phyloP scores from a whole-genome alignment of 2,113 vertebrate species.

The Meriones unguiculatus region DNA sequence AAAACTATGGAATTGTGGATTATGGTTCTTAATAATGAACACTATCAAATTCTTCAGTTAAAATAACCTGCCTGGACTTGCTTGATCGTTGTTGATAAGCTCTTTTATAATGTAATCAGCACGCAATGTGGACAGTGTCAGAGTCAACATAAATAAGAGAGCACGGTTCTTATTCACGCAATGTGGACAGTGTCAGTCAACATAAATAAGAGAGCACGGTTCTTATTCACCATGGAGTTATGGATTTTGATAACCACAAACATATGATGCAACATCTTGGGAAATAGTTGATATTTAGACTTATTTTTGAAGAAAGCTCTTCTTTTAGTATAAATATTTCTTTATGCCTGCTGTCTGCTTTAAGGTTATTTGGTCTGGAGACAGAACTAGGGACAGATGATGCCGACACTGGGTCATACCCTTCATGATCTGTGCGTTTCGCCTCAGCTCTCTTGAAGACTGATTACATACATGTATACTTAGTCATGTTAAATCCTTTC shows the following conservation, averaged over 20 bases:
- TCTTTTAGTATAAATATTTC: conserved; percentile 32
- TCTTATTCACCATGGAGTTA: conserved; percentile 53
- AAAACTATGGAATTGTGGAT: conserved; percentile 85
- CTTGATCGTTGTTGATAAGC: conserved; percentile 21
- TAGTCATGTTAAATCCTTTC: conserved; percentile 64
- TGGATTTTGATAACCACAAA: neutral
- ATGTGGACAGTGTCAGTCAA: rapidly evolving
- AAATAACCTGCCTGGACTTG: conserved; percentile 17
- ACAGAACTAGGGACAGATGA: neutral
- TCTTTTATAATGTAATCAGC: conserved; percentile 12
- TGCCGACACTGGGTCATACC: neutral
- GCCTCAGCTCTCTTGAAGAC: conserved; percentile 74
- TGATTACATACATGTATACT: conserved; percentile 78
- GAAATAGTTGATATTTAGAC: neutral
- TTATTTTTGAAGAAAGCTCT: conserved; percentile 20
- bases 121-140: rapidly evolving
- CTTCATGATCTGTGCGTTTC: conserved; percentile 77
- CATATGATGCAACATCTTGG: neutral
- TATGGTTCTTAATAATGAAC: conserved; percentile 68
- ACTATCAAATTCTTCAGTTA: conserved; percentile 33
- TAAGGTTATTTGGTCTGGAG: conserved; percentile 7
- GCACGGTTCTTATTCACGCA: conserved; percentile 39
- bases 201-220: neutral
- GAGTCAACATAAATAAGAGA: neutral
- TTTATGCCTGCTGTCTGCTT: conserved; percentile 13